phyloP scores from a whole-genome alignment of 1,140 invertebrate species.

The Pteromalus puparum region DNA sequence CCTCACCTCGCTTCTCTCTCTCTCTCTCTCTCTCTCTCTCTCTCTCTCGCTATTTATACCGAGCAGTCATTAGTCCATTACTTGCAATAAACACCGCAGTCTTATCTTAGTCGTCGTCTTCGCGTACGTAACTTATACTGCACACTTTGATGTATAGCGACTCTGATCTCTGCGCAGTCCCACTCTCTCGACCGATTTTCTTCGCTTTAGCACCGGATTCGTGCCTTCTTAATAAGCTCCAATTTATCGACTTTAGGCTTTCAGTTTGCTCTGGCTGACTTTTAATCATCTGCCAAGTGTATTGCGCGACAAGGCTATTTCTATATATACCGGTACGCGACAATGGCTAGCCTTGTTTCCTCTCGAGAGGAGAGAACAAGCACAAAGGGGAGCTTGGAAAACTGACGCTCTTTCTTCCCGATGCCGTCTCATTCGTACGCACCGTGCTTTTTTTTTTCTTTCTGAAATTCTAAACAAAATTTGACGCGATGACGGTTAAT shows the following conservation, averaged over 20 bases:
- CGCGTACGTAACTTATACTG: not conserved
- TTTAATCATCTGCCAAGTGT: not conserved
- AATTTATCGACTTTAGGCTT: slow-evolving; percentile 44
- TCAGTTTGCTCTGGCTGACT: not conserved
- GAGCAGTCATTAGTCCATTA: slow-evolving; percentile 67
- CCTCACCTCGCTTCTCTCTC: not conserved
- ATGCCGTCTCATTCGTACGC: too few species aligned
- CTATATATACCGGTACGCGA: not conserved
- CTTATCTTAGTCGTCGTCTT: slow-evolving; percentile 1
- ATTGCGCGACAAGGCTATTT: not conserved
- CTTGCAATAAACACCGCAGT: slow-evolving; percentile 58
- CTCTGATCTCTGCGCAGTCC: not conserved
- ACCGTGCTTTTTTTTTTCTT: too few species aligned
- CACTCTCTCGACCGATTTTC: not conserved
- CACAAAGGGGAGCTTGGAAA: too few species aligned
- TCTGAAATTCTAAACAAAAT: too few species aligned
- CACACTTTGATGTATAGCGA: slow-evolving; percentile 45
- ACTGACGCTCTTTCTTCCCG: too few species aligned
- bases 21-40: not conserved
- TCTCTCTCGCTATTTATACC: slow-evolving; percentile 64
- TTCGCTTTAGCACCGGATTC: not conserved
- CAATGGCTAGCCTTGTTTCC: not conserved
- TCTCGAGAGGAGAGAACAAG: not conserved
- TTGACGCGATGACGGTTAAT: too few species aligned
- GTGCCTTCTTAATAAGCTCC: slow-evolving; percentile 48